Evolutionary conservation across 2,797 vertebrate genomes (phyloP).

Genomic region (Sebastes steindachneri): DNA sequence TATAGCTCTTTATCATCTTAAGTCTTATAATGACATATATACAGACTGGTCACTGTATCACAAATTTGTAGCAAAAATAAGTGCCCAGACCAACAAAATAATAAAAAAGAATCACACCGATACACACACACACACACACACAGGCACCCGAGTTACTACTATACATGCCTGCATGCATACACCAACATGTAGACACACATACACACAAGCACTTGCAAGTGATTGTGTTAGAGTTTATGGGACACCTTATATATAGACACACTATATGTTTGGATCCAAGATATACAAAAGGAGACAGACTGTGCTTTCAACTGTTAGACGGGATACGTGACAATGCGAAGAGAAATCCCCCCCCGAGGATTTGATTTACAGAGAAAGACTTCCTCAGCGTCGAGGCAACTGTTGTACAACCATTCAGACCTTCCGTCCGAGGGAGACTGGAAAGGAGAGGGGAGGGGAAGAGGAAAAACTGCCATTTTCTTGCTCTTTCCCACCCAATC

Average conservation of each 20-base stretch:
- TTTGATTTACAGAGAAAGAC: slow-evolving; percentile 64
- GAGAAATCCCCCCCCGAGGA: slow-evolving; percentile 59
- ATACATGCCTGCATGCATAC: slow-evolving; percentile 69
- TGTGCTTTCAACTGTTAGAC: slow-evolving; percentile 63
- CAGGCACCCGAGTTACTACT: slow-evolving; percentile 57
- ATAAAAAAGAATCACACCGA: slow-evolving; percentile 23
- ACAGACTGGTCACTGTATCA: slow-evolving; percentile 88
- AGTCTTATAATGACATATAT: slow-evolving; percentile 69
- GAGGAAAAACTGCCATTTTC: slow-evolving; percentile 80
- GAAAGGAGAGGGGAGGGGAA: slow-evolving; percentile 65
- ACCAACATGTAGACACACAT: slow-evolving; percentile 63
- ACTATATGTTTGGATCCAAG: slow-evolving; percentile 64
- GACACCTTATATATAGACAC: slow-evolving; percentile 75
- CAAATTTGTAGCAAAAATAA: slow-evolving; percentile 86
- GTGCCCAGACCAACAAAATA: slow-evolving; percentile 84
- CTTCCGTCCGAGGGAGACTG: slow-evolving; percentile 51
- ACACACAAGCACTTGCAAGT: slow-evolving; percentile 60
- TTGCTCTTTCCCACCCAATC: slow-evolving; percentile 75
- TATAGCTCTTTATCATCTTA: slow-evolving; percentile 78
- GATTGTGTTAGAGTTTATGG: slow-evolving; percentile 72
- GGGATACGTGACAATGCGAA: slow-evolving; percentile 37
- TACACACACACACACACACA: slow-evolving; percentile 38
- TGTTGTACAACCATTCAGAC: slow-evolving; percentile 52
- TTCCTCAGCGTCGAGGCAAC: slow-evolving; percentile 52
- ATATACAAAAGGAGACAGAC: slow-evolving; percentile 55